Percentiles rank a stretch among this genome's conserved stretches.
Evolutionary conservation across 2,113 vertebrate species (phyloP).

Genomic region (Excalfactoria chinensis): DNA sequence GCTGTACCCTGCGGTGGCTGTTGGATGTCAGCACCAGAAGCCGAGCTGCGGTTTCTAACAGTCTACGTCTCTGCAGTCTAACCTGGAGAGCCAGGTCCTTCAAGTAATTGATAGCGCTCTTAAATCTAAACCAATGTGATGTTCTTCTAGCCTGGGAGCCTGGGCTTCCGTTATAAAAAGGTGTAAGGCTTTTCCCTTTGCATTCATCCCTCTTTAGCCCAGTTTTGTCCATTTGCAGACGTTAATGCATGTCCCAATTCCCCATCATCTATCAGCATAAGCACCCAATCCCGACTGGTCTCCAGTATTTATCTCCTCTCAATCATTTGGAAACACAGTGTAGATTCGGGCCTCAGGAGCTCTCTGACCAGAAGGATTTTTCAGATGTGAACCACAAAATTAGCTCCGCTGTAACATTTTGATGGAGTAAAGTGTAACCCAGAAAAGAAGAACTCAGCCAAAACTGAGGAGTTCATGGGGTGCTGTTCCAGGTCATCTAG

Average conservation of each 20-base stretch:
- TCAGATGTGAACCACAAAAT: not conserved
- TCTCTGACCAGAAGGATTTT: not conserved
- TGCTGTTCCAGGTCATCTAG: not conserved
- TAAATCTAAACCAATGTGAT: not conserved
- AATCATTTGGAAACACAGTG: not conserved
- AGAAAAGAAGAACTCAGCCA: not conserved
- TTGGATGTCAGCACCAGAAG: not conserved
- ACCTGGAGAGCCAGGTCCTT: not conserved
- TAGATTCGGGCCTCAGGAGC: too few species aligned
- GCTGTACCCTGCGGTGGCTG: not conserved
- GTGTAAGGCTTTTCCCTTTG: not conserved
- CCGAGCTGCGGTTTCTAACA: not conserved
- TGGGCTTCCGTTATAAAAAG: not conserved
- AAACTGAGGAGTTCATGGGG: not conserved
- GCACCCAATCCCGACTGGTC: slow-evolving; percentile 9
- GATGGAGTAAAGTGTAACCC: not conserved
- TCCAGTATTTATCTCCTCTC: not conserved
- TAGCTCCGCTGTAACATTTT: not conserved
- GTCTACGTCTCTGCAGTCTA: not conserved
- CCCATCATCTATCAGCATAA: not conserved
- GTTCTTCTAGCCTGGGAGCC: not conserved
- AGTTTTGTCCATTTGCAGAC: not conserved
- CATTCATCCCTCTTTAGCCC: not conserved
- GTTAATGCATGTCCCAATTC: not conserved
- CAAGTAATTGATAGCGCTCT: not conserved